These are phyloP conservation scores for Sternotherus odoratus DNA, from an alignment of 2,797 vertebrate genomes.

Conservation along the genomic window DNA sequence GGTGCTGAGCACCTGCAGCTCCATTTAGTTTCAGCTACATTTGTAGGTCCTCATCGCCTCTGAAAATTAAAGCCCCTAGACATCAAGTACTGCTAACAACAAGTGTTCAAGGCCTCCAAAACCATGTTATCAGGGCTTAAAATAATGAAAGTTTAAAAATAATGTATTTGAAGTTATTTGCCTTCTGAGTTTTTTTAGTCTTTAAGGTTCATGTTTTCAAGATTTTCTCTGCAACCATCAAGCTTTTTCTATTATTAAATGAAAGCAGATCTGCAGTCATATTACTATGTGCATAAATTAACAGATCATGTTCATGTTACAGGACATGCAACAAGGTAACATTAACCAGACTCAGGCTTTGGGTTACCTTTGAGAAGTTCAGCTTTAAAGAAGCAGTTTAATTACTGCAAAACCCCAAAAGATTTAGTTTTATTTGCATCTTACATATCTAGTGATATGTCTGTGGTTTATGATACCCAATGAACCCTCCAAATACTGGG, in stretches of 20 bases:
- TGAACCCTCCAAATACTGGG: not conserved
- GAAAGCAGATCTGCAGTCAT: not conserved
- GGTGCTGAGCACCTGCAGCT: not conserved
- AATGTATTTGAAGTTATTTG: not conserved
- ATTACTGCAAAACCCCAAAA: not conserved
- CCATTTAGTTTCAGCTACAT: not conserved
- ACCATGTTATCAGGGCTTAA: not conserved
- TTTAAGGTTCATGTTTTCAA: not conserved
- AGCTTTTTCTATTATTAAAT: not conserved
- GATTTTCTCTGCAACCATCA: not conserved
- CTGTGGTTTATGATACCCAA: not conserved
- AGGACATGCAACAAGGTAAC: not conserved
- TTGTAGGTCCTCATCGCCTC: not conserved
- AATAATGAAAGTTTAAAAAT: not conserved
- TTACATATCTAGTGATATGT: not conserved
- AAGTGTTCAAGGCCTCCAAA: not conserved
- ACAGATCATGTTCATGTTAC: not conserved
- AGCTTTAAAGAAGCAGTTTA: not conserved
- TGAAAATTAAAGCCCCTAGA: not conserved
- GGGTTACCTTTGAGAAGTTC: not conserved
- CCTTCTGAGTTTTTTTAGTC: not conserved
- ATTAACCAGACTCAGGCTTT: not conserved
- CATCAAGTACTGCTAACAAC: not conserved
- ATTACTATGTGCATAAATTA: not conserved
- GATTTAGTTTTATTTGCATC: not conserved